A percentile compares a stretch with the other conserved stretches of the same genome.
These are phyloP conservation scores for Dryobates pubescens DNA, from an alignment of 2,797 vertebrate species.

Conservation along the genomic window DNA sequence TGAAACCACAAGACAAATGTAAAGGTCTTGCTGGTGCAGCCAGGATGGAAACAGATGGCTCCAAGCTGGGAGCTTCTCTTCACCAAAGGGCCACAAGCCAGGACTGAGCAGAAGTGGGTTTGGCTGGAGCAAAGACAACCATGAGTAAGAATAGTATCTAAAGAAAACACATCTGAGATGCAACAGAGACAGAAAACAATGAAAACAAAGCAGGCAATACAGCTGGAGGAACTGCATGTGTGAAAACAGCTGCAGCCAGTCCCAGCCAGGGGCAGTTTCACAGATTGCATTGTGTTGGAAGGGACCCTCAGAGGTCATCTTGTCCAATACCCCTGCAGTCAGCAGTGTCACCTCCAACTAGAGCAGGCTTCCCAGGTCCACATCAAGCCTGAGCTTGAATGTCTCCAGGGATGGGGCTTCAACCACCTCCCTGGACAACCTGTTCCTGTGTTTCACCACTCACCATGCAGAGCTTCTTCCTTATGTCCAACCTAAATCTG, in stretches of 20 bases:
- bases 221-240: neutral
- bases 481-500: no score
- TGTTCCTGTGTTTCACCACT: no score
- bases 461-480: no score
- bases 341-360: no score
- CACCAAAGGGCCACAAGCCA: neutral
- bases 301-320: no score
- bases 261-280: neutral
- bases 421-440: no score
- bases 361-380: no score
- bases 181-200: neutral
- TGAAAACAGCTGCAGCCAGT: neutral
- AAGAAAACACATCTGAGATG: neutral
- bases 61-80: neutral
- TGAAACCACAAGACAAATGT: neutral
- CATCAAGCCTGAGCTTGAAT: no score
- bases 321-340: no score
- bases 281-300: no score
- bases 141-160: neutral
- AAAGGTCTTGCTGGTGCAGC: neutral
- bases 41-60: neutral
- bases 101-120: neutral
- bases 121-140: neutral
- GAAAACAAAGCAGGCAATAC: neutral
- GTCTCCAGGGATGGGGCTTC: no score